Conservation (phyloP, 1,140 invertebrate species). For the Tenebrio molitor region DNA sequence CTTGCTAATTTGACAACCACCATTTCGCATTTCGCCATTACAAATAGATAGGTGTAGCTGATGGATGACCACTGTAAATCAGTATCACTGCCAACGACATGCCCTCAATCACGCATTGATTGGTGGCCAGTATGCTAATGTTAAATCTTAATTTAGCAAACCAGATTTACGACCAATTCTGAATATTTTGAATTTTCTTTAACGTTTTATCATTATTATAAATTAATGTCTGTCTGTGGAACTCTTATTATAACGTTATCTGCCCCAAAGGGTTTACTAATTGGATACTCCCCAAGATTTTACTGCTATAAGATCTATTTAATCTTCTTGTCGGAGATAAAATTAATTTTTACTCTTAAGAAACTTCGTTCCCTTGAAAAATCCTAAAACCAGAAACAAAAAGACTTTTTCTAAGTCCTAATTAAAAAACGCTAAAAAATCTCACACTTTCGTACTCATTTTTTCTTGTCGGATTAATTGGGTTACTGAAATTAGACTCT, state of each 20-base stretch:
- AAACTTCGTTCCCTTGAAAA: neutral
- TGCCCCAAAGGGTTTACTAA: conserved; percentile 27
- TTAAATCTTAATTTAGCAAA: neutral
- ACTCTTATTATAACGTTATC: conserved; percentile 28
- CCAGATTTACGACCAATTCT: neutral
- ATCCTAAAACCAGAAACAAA: neutral
- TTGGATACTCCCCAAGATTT: conserved; percentile 14
- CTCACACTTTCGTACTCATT: no score
- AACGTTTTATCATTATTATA: neutral
- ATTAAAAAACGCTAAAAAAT: no score
- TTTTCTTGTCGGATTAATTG: no score
- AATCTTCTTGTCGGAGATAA: conserved; percentile 19
- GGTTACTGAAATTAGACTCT: no score
- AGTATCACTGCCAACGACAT: conserved; percentile 32
- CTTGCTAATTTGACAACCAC: conserved; percentile 20
- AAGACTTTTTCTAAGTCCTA: no score
- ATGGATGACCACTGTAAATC: conserved; percentile 40
- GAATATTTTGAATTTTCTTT: no score
- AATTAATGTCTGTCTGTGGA: conserved; percentile 20
- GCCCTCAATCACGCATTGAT: conserved; percentile 42
- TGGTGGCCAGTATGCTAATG: neutral
- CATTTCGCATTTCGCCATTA: conserved; percentile 17
- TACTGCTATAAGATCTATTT: conserved; percentile 22
- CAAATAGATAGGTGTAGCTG: conserved; percentile 30
- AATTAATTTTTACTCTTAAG: conserved; percentile 29